Evolutionary conservation across 2,888 invertebrate genomes (phyloP).

Genomic region (Adela reaumurella): DNA sequence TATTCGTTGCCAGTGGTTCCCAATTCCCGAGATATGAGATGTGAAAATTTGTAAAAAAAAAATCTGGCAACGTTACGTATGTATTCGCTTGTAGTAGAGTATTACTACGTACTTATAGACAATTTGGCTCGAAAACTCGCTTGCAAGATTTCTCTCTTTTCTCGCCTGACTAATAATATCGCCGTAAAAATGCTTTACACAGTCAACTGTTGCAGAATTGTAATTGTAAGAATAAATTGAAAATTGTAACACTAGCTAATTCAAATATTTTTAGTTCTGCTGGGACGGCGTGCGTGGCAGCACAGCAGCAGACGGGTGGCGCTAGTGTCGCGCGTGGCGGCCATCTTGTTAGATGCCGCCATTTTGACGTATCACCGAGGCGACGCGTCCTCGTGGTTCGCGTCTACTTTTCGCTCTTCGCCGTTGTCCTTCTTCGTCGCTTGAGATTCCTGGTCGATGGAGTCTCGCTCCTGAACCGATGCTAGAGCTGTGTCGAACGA

Average conservation of each 20-base stretch:
- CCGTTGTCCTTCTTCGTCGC: background rate
- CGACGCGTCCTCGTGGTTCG: background rate
- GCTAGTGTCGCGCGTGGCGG: slow-evolving; percentile 11
- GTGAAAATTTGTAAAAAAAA: too few species aligned
- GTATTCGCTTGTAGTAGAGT: too few species aligned
- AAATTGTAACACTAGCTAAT: background rate
- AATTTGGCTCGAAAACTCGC: too few species aligned
- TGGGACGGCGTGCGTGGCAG: background rate
- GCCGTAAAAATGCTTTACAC: too few species aligned
- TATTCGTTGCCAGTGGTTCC: too few species aligned
- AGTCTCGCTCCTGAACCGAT: slow-evolving; percentile 28
- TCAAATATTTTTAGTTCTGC: background rate
- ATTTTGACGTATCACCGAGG: slow-evolving; percentile 9
- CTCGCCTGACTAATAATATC: too few species aligned
- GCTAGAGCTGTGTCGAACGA: slow-evolving; percentile 43
- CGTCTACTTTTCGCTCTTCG: slow-evolving; percentile 13
- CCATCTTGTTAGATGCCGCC: slow-evolving; percentile 11
- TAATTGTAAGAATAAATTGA: too few species aligned
- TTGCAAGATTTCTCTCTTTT: too few species aligned
- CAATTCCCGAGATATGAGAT: too few species aligned
- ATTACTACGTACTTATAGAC: too few species aligned
- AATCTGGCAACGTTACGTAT: too few species aligned
- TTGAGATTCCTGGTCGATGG: background rate
- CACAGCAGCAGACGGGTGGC: slow-evolving; percentile 9
- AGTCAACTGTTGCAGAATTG: too few species aligned